Base-by-base conservation (phyloP, 2,888 invertebrate species). In the Pegoplata infirma region DNA sequence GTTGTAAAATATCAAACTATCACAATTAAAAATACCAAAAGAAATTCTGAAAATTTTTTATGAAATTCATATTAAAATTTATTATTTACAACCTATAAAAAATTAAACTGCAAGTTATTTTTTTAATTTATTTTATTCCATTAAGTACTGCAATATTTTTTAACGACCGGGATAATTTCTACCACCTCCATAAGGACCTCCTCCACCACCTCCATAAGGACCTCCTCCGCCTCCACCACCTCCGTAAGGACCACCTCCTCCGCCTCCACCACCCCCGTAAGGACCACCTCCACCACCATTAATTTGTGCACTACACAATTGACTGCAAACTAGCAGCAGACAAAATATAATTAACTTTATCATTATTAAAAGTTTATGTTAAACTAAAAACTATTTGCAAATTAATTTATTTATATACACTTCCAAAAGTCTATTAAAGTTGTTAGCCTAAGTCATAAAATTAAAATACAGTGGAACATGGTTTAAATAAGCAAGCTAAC, bases 231-330 rank as follows among this genome's bases (percentile, higher is more conserved):
- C 71, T 10, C 72, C 61, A 10, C 55, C 58, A 3, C 25, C 36
- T 2, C 66, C 66, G 10, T 21, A 55, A 14, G 46, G 53, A n/a
- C 67, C 46, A 3, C 79, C 79, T 23, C 71, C 71, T 3, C 56
- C 55, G 3, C 55, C 16, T n/a, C 55, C 53, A 19, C 28, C 21
- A 21, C 69, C 49, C 3, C 61, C 72, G 2, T 55, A 64, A 7
- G 40, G 64, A 0, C 64, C 46, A 14, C 67, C 67, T 7, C 67
- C 67, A 10, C 74, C 66, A 14, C 66, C 69, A 1, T 68, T 61
- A 53, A 66, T 63, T 56, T 80, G 81, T 17, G 68, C 81, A 25
- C 66, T 61, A 46, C 75, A 55, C n/a, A 59, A n/a, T 16, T 40
- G 56, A 55, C 58, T 53, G 66, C 64, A 19, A 12, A 77, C 56